A percentile compares a stretch with the other conserved stretches of the same genome.
Evolutionary conservation across 2,113 vertebrate species (phyloP).

Genomic region (Typhlomys cinereus): DNA sequence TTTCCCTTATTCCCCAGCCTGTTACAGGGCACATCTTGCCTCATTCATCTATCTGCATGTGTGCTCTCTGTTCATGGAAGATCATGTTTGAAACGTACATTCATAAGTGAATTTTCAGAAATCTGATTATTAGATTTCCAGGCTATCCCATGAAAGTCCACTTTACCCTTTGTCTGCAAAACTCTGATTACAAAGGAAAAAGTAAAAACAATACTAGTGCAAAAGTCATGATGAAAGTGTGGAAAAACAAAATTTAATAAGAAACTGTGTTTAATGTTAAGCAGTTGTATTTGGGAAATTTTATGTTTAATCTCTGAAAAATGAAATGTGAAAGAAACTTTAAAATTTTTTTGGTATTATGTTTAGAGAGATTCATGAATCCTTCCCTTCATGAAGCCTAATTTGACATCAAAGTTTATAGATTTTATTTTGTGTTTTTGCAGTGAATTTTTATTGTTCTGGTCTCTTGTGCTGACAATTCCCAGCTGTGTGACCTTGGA

Average conservation of each 20-base stretch:
- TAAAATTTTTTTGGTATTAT: not conserved
- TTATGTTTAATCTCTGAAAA: conserved; percentile 46
- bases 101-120: not conserved
- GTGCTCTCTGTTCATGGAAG: not conserved
- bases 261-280: conserved; percentile 38
- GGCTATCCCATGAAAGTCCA: not conserved
- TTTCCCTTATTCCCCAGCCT: not conserved
- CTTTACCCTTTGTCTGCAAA: conserved; percentile 48
- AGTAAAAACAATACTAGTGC: conserved; percentile 20
- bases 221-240: conserved; percentile 50
- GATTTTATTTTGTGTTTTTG: conserved; percentile 42
- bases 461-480: not conserved
- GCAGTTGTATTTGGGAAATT: conserved; percentile 24
- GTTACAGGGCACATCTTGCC: not conserved
- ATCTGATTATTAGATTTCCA: conserved; percentile 60
- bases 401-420: conserved; percentile 29
- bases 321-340: not conserved
- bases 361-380: conserved; percentile 21
- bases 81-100: not conserved
- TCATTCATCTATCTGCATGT: not conserved
- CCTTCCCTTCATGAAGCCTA: not conserved
- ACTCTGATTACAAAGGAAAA: conserved; percentile 48
- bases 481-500: not conserved
- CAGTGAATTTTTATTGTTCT: conserved; percentile 25
- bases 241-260: conserved; percentile 58